Evolutionary conservation across 2,888 invertebrate species (phyloP).

Genomic region (Phyllotreta cruciferae): DNA sequence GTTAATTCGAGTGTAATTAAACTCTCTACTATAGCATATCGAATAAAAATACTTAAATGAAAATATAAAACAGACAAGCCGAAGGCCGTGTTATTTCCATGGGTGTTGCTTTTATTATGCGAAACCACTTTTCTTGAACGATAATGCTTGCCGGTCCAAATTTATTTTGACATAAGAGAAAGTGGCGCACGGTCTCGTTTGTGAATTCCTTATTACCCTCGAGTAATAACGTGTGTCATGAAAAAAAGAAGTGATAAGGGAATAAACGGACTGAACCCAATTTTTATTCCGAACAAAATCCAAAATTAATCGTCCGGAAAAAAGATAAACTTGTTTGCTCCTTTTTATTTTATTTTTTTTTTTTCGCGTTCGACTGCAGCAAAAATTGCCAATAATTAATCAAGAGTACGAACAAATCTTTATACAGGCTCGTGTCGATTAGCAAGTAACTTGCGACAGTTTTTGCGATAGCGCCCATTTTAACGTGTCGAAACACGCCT

Average conservation of each 20-base stretch:
- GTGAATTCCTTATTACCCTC: conserved; percentile 33
- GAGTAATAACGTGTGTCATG: conserved; percentile 33
- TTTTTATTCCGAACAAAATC: conserved; percentile 27
- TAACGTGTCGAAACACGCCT: too few relatives aligned
- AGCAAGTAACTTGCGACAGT: too few relatives aligned
- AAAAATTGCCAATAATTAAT: conserved; percentile 11
- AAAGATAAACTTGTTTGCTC: conserved; percentile 29
- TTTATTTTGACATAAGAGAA: conserved; percentile 28
- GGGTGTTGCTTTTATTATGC: conserved; percentile 24
- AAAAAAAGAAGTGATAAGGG: conserved; percentile 31
- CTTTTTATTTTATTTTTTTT: conserved; percentile 7
- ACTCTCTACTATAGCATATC: too few relatives aligned
- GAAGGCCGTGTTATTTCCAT: neutral
- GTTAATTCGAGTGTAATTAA: too few relatives aligned
- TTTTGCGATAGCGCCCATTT: too few relatives aligned
- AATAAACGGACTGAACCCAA: conserved; percentile 31
- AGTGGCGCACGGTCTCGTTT: conserved; percentile 28
- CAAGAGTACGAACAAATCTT: too few relatives aligned
- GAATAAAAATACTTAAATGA: too few relatives aligned
- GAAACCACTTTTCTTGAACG: conserved; percentile 26
- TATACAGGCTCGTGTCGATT: too few relatives aligned
- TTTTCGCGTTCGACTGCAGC: neutral
- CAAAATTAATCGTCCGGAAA: conserved; percentile 26
- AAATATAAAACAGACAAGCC: too few relatives aligned
- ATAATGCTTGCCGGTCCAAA: conserved; percentile 25